Evolutionary conservation across 2,888 invertebrate species (phyloP), one percentile per base, ranked within the genome.

Genomic region (Volucella inflata): DNA sequence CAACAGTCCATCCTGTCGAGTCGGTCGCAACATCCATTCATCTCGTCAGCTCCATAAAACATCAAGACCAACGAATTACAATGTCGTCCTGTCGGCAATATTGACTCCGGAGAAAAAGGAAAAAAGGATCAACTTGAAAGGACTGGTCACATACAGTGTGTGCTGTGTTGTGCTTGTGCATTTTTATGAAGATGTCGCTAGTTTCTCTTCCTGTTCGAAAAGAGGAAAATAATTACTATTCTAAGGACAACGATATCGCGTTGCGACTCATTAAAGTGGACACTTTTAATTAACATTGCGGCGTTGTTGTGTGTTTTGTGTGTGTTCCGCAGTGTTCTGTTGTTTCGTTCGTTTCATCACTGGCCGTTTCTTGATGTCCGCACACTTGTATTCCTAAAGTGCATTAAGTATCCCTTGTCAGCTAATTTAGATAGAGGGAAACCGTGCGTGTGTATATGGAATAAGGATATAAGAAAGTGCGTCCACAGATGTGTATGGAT

Each of bases 271-370:
- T 85, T 85, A 76, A 85, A 77, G 76, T 80, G 85, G 85, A 72
- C 85, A 74, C 76, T 77, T 76, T 85, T 81, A 85, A 85, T 85
- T 85, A 81, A 85, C 85, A 81, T 71, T 85, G 79, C 70, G 48
- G 70, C 38, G 59, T 17, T 11, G 10, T n/a, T n/a, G 46, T 38
- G 14, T 40, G 59, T 38, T 21, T 21, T 21, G 17, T 21, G 8
- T 8, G 46, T 4, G 12, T 51, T 44, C 8, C 44, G 44, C 36
- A 21, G 67, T 81, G 40, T 62, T 36, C 42, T 59, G 30, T 40
- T 42, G 10, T 68, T 30, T 9, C 0, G 1, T 48, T 40, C 48
- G 8, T 40, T 64, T 36, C n/a, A n/a, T 21, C 2, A 2, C 4
- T 21, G 21, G 1, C 2, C 2, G 2, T 2, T 6, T 30, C 6